phyloP scores from a whole-genome alignment of 2,888 invertebrate species.

The Agonopterix arenella region DNA sequence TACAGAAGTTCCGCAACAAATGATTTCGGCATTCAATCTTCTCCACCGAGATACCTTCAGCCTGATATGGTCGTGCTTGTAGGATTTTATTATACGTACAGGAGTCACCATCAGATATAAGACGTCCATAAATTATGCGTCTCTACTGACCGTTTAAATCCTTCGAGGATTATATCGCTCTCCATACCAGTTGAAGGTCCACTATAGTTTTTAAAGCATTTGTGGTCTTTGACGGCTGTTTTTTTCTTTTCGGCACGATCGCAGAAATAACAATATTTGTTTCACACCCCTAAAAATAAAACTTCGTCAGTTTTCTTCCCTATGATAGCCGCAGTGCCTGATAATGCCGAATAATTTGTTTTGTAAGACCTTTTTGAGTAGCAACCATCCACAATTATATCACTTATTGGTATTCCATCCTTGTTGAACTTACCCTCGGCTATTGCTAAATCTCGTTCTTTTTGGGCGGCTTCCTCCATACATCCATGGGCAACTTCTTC shows the following conservation, averaged over 20 bases:
- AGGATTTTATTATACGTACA: conserved; percentile 3
- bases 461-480: conserved; percentile 2
- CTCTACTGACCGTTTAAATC: not conserved
- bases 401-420: conserved; percentile 1
- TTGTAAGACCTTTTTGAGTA: not conserved
- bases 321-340: not conserved
- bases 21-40: conserved; percentile 12
- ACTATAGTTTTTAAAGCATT: not conserved
- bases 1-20: conserved; percentile 6
- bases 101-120: conserved; percentile 1
- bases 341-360: not conserved
- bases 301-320: not conserved
- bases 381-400: conserved; percentile 1
- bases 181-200: conserved; percentile 1
- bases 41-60: conserved; percentile 6
- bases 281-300: not conserved
- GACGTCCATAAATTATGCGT: conserved; percentile 1
- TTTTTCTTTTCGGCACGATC: conserved; percentile 1
- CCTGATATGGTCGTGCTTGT: conserved; percentile 1
- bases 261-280: not conserved
- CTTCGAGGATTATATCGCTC: not conserved
- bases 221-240: not conserved
- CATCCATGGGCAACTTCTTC: not conserved
- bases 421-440: not conserved
- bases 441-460: conserved; percentile 1